Evolutionary conservation across 2,113 vertebrate genomes (phyloP), one percentile per base, ranked within the genome.

Genomic region (Polyodon spathula): DNA sequence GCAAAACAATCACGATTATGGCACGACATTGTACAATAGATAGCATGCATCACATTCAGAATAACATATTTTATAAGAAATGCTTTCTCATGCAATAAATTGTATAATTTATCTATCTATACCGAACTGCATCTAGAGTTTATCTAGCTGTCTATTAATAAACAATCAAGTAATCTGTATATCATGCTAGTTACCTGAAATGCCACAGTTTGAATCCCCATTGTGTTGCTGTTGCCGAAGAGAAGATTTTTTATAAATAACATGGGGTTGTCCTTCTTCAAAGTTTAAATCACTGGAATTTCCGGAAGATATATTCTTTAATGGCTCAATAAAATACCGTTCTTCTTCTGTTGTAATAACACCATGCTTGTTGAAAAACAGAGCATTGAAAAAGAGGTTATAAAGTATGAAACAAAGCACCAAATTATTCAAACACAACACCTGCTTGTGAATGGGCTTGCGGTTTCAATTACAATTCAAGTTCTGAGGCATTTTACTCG

Each of bases 301-400:
- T 81, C 89, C 80, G 79, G 88, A 92, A 81, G 87, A 79, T 58
- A 58, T 71, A 74, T 95, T 95, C 84, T 88, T 91, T 85, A 98
- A 90, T 79, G 96, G 96, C 78, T 98, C 96, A 84, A 98, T 97
- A 87, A 98, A 92, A 91, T 98, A 98, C 66, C 97, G 93, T 67
- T 97, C 96, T 74, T 97, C 95, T 87, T 95, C 94, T 76, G 96
- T 97, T 77, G 90, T 93, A 85, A 98, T 98, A 70, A 98, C 85
- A 64, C 96, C 96, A 62, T 97, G 95, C 96, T 98, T 84, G 79
- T 86, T 62, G 68, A 63, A 55, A 62, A 60, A 76, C 43, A 71
- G 61, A 71, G 70, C 44, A 74, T 40, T 14, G n/a, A 66, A 52
- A 57, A 17, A 59, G 42, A 61, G 37, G 69, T 78, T 68, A 76